Evolutionary conservation across 2,797 vertebrate genomes (phyloP), one percentile per base, ranked within the genome.

Genomic region (Gephyroberyx darwinii): DNA sequence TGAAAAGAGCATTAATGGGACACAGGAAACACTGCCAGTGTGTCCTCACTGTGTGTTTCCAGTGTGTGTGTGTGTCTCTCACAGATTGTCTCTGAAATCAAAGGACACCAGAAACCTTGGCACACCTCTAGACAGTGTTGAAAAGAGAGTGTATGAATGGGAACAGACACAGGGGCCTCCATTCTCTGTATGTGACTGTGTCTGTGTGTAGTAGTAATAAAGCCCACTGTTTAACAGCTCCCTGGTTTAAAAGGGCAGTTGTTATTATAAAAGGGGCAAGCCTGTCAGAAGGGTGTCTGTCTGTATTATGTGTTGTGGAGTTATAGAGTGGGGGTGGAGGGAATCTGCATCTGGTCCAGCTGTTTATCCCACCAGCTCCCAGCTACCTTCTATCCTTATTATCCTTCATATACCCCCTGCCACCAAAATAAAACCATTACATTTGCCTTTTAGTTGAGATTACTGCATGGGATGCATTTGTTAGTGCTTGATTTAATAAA

Each of bases 201-300:
- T 45, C 41, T 47, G 12, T 59, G 53, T 69, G 77, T 65, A n/a
- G 59, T n/a, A 47, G 60, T 65, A 63, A 88, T 45, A 47, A 74
- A 72, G 70, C 79, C 55, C 50, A 26, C 57, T 45, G 71, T 82
- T 69, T 58, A 69, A 79, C 52, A 55, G 55, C 68, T 72, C 62
- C 41, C 65, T 56, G 65, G 71, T 84, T 87, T 67, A 86, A 83
- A 35, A 81, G 70, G 68, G 47, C 66, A 75, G 72, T 69, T 84
- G 83, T 81, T 84, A 67, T 83, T 80, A 62, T 78, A 77, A 70
- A 65, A 83, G 63, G 56, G 54, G 65, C 53, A 67, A 84, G 79
- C 70, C 71, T 71, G 71, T 61, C 71, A 58, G 59, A 55, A 39
- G 41, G 61, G 16, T 37, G 26, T 89, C 79, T 67, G 70, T 78